phyloP scores from a whole-genome alignment of 1,140 invertebrate genomes.

The Zelostemma sp. region DNA sequence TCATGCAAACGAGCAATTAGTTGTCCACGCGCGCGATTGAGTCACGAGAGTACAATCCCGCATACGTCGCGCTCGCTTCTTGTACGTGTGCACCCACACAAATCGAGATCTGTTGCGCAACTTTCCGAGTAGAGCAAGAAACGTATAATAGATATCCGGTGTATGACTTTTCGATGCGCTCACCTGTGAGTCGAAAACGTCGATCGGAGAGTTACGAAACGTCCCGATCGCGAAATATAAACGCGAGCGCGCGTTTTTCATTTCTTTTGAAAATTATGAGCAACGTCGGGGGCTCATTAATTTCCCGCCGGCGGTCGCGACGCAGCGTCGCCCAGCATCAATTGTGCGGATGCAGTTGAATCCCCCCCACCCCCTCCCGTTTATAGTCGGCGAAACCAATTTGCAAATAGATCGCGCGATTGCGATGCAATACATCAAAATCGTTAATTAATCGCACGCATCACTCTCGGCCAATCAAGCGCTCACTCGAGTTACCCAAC shows the following conservation, averaged over 20 bases:
- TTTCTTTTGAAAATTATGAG: too few species aligned
- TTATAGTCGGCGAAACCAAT: slow-evolving; percentile 43
- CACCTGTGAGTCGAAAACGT: too few species aligned
- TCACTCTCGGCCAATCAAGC: background rate
- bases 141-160: too few species aligned
- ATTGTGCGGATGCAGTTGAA: slow-evolving; percentile 37
- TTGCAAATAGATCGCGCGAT: slow-evolving; percentile 43
- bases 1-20: slow-evolving; percentile 9
- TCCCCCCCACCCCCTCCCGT: slow-evolving; percentile 29
- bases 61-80: background rate
- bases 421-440: slow-evolving; percentile 31
- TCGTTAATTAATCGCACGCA: slow-evolving; percentile 1
- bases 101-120: background rate
- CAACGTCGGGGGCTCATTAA: slow-evolving; percentile 31
- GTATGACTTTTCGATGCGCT: background rate
- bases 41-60: background rate
- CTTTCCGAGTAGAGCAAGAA: background rate
- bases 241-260: too few species aligned
- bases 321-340: slow-evolving; percentile 32
- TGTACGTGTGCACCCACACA: background rate
- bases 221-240: too few species aligned
- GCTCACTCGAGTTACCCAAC: background rate
- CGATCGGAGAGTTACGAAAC: too few species aligned
- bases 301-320: slow-evolving; percentile 37
- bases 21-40: slow-evolving; percentile 1